These are phyloP conservation scores for Drosophila sulfurigaster DNA, from an alignment of 1,140 invertebrate genomes.

Conservation along the genomic window DNA sequence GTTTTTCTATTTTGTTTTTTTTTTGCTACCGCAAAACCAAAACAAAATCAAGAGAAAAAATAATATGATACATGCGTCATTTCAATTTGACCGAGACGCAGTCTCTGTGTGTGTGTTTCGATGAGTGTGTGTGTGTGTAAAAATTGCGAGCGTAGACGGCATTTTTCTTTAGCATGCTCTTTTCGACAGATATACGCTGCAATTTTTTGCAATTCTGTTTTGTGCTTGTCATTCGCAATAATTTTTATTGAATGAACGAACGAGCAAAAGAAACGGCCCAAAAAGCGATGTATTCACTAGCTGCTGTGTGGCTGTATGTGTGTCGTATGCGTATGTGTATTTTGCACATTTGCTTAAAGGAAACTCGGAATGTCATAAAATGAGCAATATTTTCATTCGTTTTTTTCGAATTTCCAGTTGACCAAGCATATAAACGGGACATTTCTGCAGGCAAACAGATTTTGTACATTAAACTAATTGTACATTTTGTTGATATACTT, in stretches of 20 bases:
- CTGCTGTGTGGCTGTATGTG: slow-evolving; percentile 35
- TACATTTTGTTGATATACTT: neutral
- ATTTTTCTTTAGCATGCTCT: slow-evolving; percentile 74
- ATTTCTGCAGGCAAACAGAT: neutral
- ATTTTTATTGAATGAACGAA: slow-evolving; percentile 77
- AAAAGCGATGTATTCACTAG: slow-evolving; percentile 73
- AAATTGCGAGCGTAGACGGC: slow-evolving; percentile 64
- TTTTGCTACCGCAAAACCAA: slow-evolving; percentile 40
- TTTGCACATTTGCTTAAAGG: slow-evolving; percentile 25
- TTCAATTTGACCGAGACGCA: slow-evolving; percentile 20
- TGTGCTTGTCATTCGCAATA: slow-evolving; percentile 77
- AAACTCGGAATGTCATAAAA: slow-evolving; percentile 56
- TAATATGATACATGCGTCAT: slow-evolving; percentile 42
- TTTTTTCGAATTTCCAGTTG: slow-evolving; percentile 8
- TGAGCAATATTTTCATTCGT: too few relatives aligned
- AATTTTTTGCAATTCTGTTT: slow-evolving; percentile 79
- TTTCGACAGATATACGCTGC: slow-evolving; percentile 67
- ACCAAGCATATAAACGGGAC: slow-evolving; percentile 11
- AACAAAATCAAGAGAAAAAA: slow-evolving; percentile 41
- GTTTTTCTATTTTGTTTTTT: too few relatives aligned
- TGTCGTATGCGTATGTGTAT: slow-evolving; percentile 15
- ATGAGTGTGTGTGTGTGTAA: slow-evolving; percentile 23
- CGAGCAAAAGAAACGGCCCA: slow-evolving; percentile 61
- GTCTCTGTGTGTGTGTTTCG: slow-evolving; percentile 13
- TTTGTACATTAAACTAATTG: neutral